Conservation (phyloP, 2,113 vertebrate species). For the Panurus biarmicus region DNA sequence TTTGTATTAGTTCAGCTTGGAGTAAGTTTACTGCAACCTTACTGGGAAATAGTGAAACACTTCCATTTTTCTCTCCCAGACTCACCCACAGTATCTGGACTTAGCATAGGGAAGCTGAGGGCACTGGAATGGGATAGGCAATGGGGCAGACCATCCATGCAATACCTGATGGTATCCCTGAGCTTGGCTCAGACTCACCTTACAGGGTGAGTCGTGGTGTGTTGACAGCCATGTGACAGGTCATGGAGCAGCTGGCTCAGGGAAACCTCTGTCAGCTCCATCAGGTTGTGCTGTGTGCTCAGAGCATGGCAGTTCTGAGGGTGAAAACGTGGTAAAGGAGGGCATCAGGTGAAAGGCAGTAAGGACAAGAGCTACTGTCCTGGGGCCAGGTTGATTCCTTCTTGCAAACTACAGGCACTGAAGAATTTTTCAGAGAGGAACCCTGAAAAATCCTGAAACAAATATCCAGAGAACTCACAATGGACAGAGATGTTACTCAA, state of each 20-base stretch:
- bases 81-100: background rate
- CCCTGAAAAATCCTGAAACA: background rate
- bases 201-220: background rate
- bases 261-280: background rate
- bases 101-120: background rate
- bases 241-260: background rate
- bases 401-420: background rate
- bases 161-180: background rate
- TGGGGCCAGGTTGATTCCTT: background rate
- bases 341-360: background rate
- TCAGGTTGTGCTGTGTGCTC: background rate
- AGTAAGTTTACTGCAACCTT: background rate
- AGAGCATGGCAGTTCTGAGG: background rate
- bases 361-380: background rate
- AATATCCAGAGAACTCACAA: background rate
- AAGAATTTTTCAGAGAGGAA: background rate
- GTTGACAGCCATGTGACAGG: background rate
- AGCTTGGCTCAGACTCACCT: background rate
- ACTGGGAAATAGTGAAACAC: background rate
- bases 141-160: background rate
- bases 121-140: background rate
- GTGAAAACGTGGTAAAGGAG: accelerated
- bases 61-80: background rate
- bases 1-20: background rate
- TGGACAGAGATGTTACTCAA: background rate